Conservation (phyloP, 2,113 vertebrate species). For the Tragelaphus buxtoni region DNA sequence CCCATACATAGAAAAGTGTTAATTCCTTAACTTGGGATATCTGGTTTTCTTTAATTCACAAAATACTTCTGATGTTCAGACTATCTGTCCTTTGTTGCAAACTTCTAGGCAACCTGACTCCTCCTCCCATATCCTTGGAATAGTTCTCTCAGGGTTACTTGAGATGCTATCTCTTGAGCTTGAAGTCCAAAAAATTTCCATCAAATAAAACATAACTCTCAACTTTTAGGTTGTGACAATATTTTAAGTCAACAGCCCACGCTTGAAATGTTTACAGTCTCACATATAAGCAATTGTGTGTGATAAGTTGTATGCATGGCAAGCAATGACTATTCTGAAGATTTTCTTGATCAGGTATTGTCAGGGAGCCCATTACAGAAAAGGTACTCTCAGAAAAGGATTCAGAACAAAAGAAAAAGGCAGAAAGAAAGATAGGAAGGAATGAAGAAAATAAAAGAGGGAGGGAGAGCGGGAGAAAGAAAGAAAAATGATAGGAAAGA, state of each 20-base stretch:
- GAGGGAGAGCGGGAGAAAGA: fast-evolving
- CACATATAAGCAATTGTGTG: not conserved
- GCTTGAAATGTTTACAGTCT: not conserved
- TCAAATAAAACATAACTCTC: not conserved
- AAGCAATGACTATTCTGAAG: not conserved
- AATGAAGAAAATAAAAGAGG: fast-evolving
- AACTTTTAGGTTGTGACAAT: not conserved
- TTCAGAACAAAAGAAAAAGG: not conserved
- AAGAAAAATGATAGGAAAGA: fast-evolving
- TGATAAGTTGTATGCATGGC: not conserved
- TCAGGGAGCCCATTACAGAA: not conserved
- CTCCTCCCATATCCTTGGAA: not conserved
- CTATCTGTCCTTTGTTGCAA: not conserved
- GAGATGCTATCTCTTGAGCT: not conserved
- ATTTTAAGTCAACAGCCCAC: not conserved
- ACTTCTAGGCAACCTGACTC: not conserved
- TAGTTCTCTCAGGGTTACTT: not conserved
- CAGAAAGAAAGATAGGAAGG: not conserved
- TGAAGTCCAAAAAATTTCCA: not conserved
- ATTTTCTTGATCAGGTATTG: not conserved
- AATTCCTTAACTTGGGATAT: not conserved
- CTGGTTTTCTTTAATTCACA: not conserved
- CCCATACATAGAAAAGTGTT: not conserved
- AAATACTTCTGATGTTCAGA: not conserved
- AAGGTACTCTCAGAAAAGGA: not conserved